Evolutionary conservation across 2,113 vertebrate genomes (phyloP), one percentile per base, ranked within the genome.

Genomic region (Collichthys lucidus): DNA sequence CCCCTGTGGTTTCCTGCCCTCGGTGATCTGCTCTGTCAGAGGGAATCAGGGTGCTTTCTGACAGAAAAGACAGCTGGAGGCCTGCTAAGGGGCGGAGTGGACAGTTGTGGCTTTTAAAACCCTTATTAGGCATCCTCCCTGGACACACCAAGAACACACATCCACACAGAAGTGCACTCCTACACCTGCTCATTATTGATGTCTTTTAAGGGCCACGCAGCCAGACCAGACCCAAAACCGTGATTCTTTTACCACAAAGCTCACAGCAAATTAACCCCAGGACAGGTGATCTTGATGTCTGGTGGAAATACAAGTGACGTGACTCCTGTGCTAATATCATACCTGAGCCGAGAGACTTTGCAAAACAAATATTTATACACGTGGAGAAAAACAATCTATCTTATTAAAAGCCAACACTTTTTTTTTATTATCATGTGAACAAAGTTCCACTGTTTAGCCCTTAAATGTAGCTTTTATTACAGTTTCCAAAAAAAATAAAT

Each of bases 81-180:
- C 77, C 92, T 91, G 91, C 91, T 85, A 90, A 91, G 94, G 94
- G 94, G 93, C 90, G 91, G 90, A 90, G 91, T 91, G 95, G 95
- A 93, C 94, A 95, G 95, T 96, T 95, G 95, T 94, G 94, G 95
- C 94, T 95, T 95, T 96, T 95, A 96, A 96, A 95, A 94, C 79
- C 94, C 95, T 96, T 95, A 96, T 96, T 96, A 96, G 93, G 46
- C 57, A 79, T 74, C 92, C 92, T 94, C 94, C 93, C 94, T 86
- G 91, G 92, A 93, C 92, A 91, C 89, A 87, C 77, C 1, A 50
- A 88, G 93, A 92, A 92, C 94, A 92, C 90, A 74, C 90, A 91
- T 90, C 89, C 80, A 78, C 86, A 91, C 91, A 76, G 89, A 91
- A 93, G 92, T 85, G 88, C 92, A 91, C 94, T 94, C 91, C 89